These are phyloP conservation scores for human DNA, from an alignment of 2,113 vertebrate genomes.

Conservation along the genomic window GRCh38 chr17:73216001-73216500, in stretches of 20 bases:
- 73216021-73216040: rapidly evolving
- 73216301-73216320: no score
- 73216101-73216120: background rate
- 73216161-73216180: background rate
- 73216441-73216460: background rate
- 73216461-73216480: background rate
- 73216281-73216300: background rate
- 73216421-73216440: background rate
- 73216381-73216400: background rate
- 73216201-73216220: background rate
- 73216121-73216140: background rate
- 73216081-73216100: background rate
- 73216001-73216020: background rate
- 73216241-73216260: background rate
- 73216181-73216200: background rate
- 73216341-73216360: background rate
- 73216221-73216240: background rate
- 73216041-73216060: background rate
- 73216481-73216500: background rate
- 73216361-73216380: background rate
- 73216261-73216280: background rate
- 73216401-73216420: background rate
- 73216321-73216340: background rate
- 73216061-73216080: rapidly evolving
- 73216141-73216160: background rate